These are phyloP conservation scores for Sprattus sprattus DNA, from an alignment of 2,113 vertebrate genomes.

Conservation along the genomic window DNA sequence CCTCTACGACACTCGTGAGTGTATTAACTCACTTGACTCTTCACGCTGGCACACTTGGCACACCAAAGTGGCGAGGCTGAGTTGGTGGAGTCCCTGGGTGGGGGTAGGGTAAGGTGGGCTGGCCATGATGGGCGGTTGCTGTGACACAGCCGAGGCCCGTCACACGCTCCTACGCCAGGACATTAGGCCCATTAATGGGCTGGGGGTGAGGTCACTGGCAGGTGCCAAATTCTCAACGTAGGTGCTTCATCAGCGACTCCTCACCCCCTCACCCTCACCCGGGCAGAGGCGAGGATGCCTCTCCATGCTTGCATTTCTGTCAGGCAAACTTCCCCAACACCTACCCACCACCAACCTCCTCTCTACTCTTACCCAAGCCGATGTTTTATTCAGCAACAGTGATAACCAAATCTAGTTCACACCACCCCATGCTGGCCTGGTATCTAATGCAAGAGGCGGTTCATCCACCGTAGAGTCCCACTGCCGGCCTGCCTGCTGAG, in stretches of 20 bases:
- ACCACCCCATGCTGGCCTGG: background rate
- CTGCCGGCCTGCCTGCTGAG: background rate
- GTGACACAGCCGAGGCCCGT: background rate
- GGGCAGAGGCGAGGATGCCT: background rate
- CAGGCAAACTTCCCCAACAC: background rate
- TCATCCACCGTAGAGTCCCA: background rate
- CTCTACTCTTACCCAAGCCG: background rate
- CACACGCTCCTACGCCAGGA: no score
- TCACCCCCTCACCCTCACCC: background rate
- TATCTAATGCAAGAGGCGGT: background rate
- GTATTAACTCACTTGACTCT: constrained; percentile 10
- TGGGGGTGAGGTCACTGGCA: background rate
- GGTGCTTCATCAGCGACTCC: background rate
- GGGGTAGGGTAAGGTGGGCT: background rate
- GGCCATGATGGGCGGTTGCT: background rate
- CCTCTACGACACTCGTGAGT: background rate
- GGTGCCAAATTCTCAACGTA: background rate
- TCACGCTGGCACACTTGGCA: background rate
- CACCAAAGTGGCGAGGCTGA: background rate
- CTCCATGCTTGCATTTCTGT: background rate
- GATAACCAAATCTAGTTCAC: background rate
- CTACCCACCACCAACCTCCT: background rate
- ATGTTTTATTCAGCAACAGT: background rate
- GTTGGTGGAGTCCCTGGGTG: background rate
- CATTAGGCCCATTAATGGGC: background rate